Percentiles rank a stretch among this genome's conserved stretches.
These are phyloP conservation scores for Cerceris ruficornis DNA, from an alignment of 2,888 invertebrate genomes.

Conservation along the genomic window DNA sequence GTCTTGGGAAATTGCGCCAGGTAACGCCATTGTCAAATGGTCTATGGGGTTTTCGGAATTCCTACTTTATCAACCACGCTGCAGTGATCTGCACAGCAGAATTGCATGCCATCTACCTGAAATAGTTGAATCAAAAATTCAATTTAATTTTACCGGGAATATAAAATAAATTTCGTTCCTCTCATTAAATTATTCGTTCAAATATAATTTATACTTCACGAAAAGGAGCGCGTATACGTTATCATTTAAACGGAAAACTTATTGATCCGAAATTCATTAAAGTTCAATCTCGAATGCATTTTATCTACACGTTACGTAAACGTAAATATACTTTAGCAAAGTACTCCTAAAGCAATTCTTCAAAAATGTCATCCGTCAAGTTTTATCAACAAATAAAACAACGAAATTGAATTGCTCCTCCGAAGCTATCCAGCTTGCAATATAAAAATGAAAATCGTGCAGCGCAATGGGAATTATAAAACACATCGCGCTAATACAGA, in stretches of 20 bases:
- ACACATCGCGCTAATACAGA: slow-evolving; percentile 44
- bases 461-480: slow-evolving; percentile 8
- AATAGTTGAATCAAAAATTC: background rate
- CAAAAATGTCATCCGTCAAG: too few relatives aligned
- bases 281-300: too few relatives aligned
- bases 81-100: background rate
- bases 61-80: background rate
- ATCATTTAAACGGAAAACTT: too few relatives aligned
- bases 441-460: slow-evolving; percentile 15
- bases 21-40: too few relatives aligned
- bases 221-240: background rate
- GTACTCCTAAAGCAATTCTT: too few relatives aligned
- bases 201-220: background rate
- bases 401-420: background rate
- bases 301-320: too few relatives aligned
- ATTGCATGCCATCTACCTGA: background rate
- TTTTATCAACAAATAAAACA: too few relatives aligned
- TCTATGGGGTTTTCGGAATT: too few relatives aligned
- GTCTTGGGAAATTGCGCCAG: too few relatives aligned
- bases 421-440: background rate
- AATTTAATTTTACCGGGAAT: background rate
- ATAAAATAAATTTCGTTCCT: background rate
- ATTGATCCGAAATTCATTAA: too few relatives aligned
- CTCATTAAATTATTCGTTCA: background rate
- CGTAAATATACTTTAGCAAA: too few relatives aligned